Base-by-base conservation (phyloP, 37 sponge, comb jelly and placozoan species). In the Chondrosia reniformis region DNA sequence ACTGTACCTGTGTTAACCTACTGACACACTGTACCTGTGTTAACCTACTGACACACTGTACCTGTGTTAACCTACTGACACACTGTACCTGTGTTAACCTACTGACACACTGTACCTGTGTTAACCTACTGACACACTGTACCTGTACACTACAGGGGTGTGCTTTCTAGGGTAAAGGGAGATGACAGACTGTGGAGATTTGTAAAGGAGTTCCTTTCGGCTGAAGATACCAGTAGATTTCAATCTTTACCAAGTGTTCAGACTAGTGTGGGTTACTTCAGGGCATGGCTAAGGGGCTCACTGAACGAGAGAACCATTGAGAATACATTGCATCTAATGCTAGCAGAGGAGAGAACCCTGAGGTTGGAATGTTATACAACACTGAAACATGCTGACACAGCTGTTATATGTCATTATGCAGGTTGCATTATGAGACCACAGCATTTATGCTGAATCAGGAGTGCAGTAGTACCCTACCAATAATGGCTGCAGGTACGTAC, bases 271-370 rank as follows among this genome's bases (percentile, higher is more conserved):
- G 72, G 72, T 39, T 40, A 4, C 0, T 10, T 39, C 6, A 10
- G 95, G 38, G 97, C 91, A 10, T 96, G 97, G 97, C 84, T 96
- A 32, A 61, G 95, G 25, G 74, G 66, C 0, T 67, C 91, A 33
- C 83, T 96, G 40, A 96, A 96, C 43, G 97, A 96, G 62, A 52
- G 92, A 17, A 90, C 83, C 0, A 67, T 96, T 22, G 91, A 96
- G 78, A 82, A 62, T 22, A 78, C 59, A 24, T 56, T 94, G 30
- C 83, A 82, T n/a, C 24, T 59, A 45, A 69, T 91, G 4, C 61
- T 82, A 0, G 27, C 78, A 25, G 77, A 77, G 0, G 52, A 52
- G 4, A 33, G 65, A 21, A 52, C 87, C n/a, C 52, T 74, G 92
- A 84, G 32, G 58, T 66, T 63, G 10, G 39, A 65, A 39, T 79